Evolutionary conservation across 2,797 vertebrate genomes (phyloP), one percentile per base, ranked within the genome.

Genomic region (Acropternis orthonyx): DNA sequence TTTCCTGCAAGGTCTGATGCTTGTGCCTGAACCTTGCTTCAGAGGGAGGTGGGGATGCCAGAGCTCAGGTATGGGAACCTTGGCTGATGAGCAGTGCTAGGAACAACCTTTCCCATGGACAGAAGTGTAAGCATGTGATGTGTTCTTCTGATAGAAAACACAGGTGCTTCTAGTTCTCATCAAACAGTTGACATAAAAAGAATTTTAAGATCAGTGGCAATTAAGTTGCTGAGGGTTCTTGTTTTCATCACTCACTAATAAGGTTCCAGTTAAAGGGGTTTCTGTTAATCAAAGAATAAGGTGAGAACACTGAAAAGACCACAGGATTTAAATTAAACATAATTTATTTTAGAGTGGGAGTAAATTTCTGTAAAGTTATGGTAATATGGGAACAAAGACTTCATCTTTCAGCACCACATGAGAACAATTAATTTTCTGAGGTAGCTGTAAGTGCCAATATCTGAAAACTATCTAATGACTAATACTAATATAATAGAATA

Each of bases 51-150:
- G 18, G 13, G 13, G 4, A 28, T 56, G 23, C 6, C 1, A 3
- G 34, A 72, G 11, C 4, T 41, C 19, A 28, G 2, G 2, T 55
- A 18, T 6, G 11, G 24, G 7, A 13, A 22, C 11, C 6, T 51
- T 20, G 12, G 5, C 34, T 63, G 18, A 4, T 4, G 7, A 87
- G 19, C 8, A 48, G 6, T 23, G 26, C 7, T 23, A 88, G 46
- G 21, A 68, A 19, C 34, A 73, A 19, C 14, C 8, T 14, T 94
- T 69, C 8, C 10, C 11, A 11, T 3, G 13, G 18, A 49, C 39
- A 32, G 2, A 44, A 12, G 2, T 17, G 18, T 20, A 78, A 44
- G 14, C 4, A 23, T 4, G 9, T 8, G 7, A 14, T 7, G 3
- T 61, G 10, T 10, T 62, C 36, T 59, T 48, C 59, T 44, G 49